phyloP scores from a whole-genome alignment of 2,113 vertebrate genomes.

The Engraulis encrasicolus region DNA sequence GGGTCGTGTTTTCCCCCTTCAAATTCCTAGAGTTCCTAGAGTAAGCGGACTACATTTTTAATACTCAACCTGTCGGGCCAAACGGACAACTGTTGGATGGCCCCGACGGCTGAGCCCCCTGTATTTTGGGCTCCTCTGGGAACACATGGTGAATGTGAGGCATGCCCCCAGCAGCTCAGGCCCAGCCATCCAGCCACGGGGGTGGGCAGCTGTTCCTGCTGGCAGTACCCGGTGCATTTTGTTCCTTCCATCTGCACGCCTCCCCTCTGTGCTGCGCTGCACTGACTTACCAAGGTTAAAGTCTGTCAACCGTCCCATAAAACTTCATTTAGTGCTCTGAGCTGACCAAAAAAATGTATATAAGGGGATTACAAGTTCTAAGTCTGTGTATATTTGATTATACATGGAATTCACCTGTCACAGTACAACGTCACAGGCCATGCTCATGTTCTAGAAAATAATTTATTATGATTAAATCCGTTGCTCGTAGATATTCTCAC shows the following conservation, averaged over 20 bases:
- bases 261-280: constrained; percentile 15
- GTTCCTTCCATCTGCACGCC: constrained; percentile 39
- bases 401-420: background rate
- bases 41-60: background rate
- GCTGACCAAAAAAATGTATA: background rate
- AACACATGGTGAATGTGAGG: constrained; percentile 67
- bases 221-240: constrained; percentile 53
- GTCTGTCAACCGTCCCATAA: background rate
- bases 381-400: background rate
- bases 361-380: background rate
- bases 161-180: constrained; percentile 51
- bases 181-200: constrained; percentile 44
- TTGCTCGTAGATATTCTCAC: too few relatives aligned
- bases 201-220: constrained; percentile 69
- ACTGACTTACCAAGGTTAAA: background rate
- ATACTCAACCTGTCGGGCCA: constrained; percentile 29
- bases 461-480: background rate
- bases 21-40: background rate
- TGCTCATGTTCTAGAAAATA: background rate
- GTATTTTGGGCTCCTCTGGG: constrained; percentile 67
- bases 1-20: background rate
- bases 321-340: constrained; percentile 1
- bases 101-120: constrained; percentile 46
- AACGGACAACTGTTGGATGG: constrained; percentile 58
- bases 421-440: background rate